phyloP scores from a whole-genome alignment of 2,113 vertebrate genomes.

The Hepsetus odoe region DNA sequence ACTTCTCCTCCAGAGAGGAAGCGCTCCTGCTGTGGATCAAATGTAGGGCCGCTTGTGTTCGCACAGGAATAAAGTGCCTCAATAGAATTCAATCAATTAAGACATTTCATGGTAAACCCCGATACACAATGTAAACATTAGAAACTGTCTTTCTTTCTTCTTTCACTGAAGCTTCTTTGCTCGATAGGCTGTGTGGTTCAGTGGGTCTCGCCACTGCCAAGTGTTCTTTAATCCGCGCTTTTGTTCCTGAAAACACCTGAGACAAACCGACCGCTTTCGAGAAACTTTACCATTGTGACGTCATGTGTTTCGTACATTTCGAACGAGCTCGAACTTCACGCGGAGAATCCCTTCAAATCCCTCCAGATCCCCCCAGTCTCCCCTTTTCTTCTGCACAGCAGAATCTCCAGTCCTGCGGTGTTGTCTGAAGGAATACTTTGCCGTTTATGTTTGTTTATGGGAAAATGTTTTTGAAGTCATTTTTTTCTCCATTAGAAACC shows the following conservation, averaged over 20 bases:
- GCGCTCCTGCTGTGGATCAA: background rate
- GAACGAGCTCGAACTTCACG: background rate
- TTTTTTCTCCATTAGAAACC: too few relatives aligned
- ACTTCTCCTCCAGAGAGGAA: background rate
- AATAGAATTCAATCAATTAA: constrained; percentile 65
- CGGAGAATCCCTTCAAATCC: background rate
- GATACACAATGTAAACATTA: constrained; percentile 39
- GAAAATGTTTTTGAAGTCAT: too few relatives aligned
- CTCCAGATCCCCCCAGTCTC: too few relatives aligned
- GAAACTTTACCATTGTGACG: background rate
- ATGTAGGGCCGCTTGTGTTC: too few relatives aligned
- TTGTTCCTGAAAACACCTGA: constrained; percentile 34
- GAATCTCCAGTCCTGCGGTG: background rate
- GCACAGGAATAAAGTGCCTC: constrained; percentile 54
- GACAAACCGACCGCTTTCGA: constrained; percentile 5
- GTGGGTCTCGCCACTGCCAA: constrained; percentile 4
- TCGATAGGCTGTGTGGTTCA: constrained; percentile 12
- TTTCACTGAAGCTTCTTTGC: constrained; percentile 6
- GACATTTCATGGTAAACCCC: constrained; percentile 50
- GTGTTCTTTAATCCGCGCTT: background rate
- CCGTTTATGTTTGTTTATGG: too few relatives aligned
- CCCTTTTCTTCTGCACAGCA: background rate
- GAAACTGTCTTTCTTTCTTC: background rate
- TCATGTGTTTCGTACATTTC: background rate
- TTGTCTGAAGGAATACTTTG: background rate